phyloP scores from a whole-genome alignment of 2,113 vertebrate genomes.

The Myrmecophaga tridactyla region DNA sequence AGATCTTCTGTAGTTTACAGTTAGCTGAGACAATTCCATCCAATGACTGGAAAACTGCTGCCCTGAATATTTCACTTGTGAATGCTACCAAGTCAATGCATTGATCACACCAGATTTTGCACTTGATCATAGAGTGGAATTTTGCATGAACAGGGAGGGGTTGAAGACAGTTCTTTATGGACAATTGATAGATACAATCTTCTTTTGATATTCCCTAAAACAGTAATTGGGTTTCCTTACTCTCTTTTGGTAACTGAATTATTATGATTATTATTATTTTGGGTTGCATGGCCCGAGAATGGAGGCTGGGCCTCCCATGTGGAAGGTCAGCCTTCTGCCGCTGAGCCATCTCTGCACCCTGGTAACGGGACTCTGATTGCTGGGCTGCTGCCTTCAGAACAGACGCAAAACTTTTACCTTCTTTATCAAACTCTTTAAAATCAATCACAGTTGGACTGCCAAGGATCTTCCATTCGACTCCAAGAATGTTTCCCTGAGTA shows the following conservation, averaged over 20 bases:
- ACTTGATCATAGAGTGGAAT: slow-evolving; percentile 85
- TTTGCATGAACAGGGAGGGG: slow-evolving; percentile 92
- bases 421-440: slow-evolving; percentile 87
- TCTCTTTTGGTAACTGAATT: too few species aligned
- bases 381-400: too few species aligned
- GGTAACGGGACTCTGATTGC: too few species aligned
- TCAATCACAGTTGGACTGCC: slow-evolving; percentile 86
- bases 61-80: slow-evolving; percentile 91
- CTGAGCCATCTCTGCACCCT: too few species aligned
- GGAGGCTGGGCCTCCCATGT: too few species aligned
- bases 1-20: slow-evolving; percentile 95
- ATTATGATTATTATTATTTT: too few species aligned
- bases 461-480: slow-evolving; percentile 89
- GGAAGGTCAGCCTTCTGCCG: too few species aligned
- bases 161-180: slow-evolving; percentile 92
- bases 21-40: slow-evolving; percentile 94
- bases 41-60: slow-evolving; percentile 89
- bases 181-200: slow-evolving; percentile 95
- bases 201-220: slow-evolving; percentile 89
- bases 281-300: too few species aligned
- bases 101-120: slow-evolving; percentile 93
- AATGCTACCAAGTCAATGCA: slow-evolving; percentile 94
- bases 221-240: too few species aligned
- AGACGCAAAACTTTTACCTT: too few species aligned
- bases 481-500: slow-evolving; percentile 91